phyloP scores from a whole-genome alignment of 2,888 invertebrate species.

The Ectropis crepuscularia region DNA sequence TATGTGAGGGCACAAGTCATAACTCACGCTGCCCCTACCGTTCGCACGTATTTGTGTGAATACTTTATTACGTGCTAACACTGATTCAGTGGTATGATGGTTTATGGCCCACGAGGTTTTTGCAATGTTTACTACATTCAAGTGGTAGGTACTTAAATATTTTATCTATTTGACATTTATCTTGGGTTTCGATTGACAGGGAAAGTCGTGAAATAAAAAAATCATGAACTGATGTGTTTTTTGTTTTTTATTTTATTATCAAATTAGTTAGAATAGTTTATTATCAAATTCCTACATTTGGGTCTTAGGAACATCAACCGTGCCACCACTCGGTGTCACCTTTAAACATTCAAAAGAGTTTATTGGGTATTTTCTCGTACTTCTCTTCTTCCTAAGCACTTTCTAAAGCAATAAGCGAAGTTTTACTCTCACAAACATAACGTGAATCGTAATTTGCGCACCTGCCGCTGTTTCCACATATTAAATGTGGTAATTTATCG shows the following conservation, averaged over 20 bases:
- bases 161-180: too few relatives aligned
- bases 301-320: too few relatives aligned
- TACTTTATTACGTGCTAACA: constrained; percentile 23
- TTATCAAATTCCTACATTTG: too few relatives aligned
- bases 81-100: constrained; percentile 13
- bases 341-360: too few relatives aligned
- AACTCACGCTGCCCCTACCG: constrained; percentile 20
- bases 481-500: constrained; percentile 29
- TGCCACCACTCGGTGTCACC: too few relatives aligned
- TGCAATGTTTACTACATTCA: not conserved
- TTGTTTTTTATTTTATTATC: too few relatives aligned
- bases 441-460: constrained; percentile 21
- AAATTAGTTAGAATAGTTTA: too few relatives aligned
- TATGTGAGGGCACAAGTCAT: constrained; percentile 11
- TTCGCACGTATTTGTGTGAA: constrained; percentile 26
- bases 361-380: not conserved
- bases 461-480: constrained; percentile 27
- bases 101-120: constrained; percentile 3
- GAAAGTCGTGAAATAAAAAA: too few relatives aligned
- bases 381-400: not conserved
- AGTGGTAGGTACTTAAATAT: too few relatives aligned
- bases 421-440: constrained; percentile 7
- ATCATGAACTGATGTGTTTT: too few relatives aligned
- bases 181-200: too few relatives aligned
- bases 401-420: constrained; percentile 4